These are phyloP conservation scores for Ciconia nigra DNA, from an alignment of 2,797 vertebrate genomes.

Conservation along the genomic window DNA sequence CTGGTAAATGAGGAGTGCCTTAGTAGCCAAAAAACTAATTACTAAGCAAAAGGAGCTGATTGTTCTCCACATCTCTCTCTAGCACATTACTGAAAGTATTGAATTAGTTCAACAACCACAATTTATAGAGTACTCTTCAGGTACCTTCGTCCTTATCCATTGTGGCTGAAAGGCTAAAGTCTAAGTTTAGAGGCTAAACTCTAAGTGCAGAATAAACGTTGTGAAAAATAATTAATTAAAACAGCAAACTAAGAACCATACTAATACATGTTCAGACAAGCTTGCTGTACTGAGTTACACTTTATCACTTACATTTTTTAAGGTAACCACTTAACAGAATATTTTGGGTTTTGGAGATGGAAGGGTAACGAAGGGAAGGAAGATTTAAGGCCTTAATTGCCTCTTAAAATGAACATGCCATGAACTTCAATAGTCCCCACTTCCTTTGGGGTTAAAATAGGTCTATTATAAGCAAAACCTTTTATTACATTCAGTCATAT, in stretches of 20 bases:
- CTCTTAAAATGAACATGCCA: not conserved
- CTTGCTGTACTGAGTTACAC: not conserved
- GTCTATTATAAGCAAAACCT: conserved; percentile 30
- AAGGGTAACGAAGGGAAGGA: not conserved
- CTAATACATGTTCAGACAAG: not conserved
- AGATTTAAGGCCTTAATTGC: not conserved
- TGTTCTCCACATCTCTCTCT: not conserved
- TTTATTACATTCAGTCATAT: conserved; percentile 54
- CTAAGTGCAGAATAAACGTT: not conserved
- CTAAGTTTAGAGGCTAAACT: not conserved
- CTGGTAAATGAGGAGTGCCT: not conserved
- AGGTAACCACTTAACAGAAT: not conserved
- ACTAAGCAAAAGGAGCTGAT: not conserved
- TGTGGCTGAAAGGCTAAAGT: not conserved
- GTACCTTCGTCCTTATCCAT: not conserved
- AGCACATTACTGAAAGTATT: not conserved
- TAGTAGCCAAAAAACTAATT: not conserved
- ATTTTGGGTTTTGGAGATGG: not conserved
- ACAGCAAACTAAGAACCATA: not conserved
- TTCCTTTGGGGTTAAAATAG: conserved; percentile 41
- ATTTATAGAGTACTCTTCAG: not conserved
- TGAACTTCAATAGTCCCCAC: not conserved
- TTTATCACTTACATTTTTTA: not conserved
- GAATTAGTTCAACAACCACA: not conserved
- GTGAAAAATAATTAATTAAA: not conserved